Conservation (phyloP, 1,140 invertebrate species). For the Geopemphigus sp. region DNA sequence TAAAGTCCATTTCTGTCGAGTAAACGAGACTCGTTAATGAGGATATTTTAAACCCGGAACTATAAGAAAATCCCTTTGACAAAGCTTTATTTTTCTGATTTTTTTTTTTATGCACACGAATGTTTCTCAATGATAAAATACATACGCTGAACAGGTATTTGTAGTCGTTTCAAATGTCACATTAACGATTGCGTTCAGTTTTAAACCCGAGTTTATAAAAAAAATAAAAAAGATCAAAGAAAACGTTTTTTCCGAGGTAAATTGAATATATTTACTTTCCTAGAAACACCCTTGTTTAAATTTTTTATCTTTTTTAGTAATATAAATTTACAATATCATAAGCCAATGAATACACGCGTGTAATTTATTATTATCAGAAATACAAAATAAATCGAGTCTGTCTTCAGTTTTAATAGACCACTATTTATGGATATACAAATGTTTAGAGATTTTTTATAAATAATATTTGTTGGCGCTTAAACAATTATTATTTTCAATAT, state of each 20-base stretch:
- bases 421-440: too few species aligned
- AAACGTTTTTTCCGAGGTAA: not conserved
- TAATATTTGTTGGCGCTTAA: too few species aligned
- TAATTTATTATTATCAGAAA: too few species aligned
- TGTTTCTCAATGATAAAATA: constrained; percentile 10
- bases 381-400: too few species aligned
- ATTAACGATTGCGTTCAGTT: constrained; percentile 32
- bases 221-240: constrained; percentile 13
- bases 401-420: too few species aligned
- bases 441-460: too few species aligned
- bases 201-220: constrained; percentile 4
- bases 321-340: too few species aligned
- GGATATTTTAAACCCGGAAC: constrained; percentile 21
- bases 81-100: not conserved
- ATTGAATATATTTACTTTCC: not conserved
- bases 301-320: not conserved
- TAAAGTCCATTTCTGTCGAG: not conserved
- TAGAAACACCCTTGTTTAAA: not conserved
- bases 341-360: too few species aligned
- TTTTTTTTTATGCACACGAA: not conserved
- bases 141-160: not conserved
- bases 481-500: too few species aligned
- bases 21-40: constrained; percentile 33
- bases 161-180: constrained; percentile 19
- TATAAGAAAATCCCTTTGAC: constrained; percentile 30